Percentiles rank a stretch among this genome's conserved stretches.
Evolutionary conservation across 2,797 vertebrate species (phyloP).

Genomic region (Lithobates sylvaticus): DNA sequence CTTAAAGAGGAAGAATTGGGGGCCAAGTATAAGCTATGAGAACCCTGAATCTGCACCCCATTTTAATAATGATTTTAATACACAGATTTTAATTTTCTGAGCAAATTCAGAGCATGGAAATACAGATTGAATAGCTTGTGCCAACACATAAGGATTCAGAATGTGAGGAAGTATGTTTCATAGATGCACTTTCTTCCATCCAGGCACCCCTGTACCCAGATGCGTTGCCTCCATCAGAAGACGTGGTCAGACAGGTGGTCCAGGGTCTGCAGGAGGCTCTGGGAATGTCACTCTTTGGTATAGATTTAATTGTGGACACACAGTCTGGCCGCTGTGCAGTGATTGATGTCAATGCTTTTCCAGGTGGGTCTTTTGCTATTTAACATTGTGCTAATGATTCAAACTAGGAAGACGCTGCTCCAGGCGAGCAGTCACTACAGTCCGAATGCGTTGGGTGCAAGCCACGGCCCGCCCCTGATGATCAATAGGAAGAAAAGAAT

Average conservation of each 20-base stretch:
- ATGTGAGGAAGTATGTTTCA: too few species aligned
- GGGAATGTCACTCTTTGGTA: slow-evolving; percentile 79
- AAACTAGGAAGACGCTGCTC: too few species aligned
- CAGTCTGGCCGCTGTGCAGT: slow-evolving; percentile 75
- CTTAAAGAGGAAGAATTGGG: too few species aligned
- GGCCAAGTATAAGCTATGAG: too few species aligned
- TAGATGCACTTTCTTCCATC: background rate
- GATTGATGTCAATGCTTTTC: slow-evolving; percentile 82
- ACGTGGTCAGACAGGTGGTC: slow-evolving; percentile 73
- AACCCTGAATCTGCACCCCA: too few species aligned
- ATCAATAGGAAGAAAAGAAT: too few species aligned
- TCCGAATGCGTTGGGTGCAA: too few species aligned
- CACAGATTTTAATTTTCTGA: background rate
- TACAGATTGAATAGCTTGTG: background rate
- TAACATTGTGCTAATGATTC: background rate
- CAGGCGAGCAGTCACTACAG: too few species aligned
- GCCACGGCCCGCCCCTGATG: too few species aligned
- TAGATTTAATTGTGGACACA: slow-evolving; percentile 78
- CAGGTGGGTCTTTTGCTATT: slow-evolving; percentile 68
- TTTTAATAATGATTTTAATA: background rate
- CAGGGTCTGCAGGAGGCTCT: slow-evolving; percentile 72
- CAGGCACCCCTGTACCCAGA: slow-evolving; percentile 70
- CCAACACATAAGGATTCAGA: background rate
- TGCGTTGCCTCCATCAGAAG: slow-evolving; percentile 67
- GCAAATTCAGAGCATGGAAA: background rate